Evolutionary conservation across 2,797 vertebrate species (phyloP).

Genomic region (Acrocephalus scirpaceus): DNA sequence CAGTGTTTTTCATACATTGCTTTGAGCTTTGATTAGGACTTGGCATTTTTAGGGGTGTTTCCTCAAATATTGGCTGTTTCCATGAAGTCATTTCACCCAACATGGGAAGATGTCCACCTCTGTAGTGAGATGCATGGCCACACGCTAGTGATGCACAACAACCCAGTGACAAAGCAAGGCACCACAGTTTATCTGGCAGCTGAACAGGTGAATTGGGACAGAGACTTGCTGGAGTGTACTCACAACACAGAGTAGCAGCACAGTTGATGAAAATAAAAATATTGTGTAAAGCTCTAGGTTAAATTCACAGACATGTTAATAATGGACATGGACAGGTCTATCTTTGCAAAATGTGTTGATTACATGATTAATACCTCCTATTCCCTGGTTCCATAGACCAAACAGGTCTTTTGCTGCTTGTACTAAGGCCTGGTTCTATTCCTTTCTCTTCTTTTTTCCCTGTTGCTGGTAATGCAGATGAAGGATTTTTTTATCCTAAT

Average conservation of each 20-base stretch:
- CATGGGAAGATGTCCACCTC: neutral
- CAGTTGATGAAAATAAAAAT: neutral
- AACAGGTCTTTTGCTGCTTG: neutral
- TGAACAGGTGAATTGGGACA: neutral
- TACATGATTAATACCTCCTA: neutral
- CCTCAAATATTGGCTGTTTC: neutral
- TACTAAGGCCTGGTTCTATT: neutral
- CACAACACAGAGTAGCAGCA: neutral
- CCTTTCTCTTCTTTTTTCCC: neutral
- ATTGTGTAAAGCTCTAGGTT: neutral
- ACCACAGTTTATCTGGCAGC: fast-evolving
- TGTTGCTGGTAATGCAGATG: neutral
- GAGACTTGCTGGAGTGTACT: neutral
- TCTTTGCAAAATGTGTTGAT: neutral
- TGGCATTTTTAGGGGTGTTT: neutral
- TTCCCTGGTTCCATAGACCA: neutral
- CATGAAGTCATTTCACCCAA: neutral
- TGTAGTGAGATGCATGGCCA: neutral
- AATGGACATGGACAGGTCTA: neutral
- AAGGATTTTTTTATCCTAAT: neutral
- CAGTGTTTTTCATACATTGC: neutral
- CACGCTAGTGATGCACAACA: neutral
- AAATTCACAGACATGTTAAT: neutral
- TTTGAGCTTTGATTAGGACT: neutral
- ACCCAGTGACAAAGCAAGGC: neutral